Evolutionary conservation across 1,140 invertebrate species (phyloP).

Genomic region (Thaumetopoea pityocampa): DNA sequence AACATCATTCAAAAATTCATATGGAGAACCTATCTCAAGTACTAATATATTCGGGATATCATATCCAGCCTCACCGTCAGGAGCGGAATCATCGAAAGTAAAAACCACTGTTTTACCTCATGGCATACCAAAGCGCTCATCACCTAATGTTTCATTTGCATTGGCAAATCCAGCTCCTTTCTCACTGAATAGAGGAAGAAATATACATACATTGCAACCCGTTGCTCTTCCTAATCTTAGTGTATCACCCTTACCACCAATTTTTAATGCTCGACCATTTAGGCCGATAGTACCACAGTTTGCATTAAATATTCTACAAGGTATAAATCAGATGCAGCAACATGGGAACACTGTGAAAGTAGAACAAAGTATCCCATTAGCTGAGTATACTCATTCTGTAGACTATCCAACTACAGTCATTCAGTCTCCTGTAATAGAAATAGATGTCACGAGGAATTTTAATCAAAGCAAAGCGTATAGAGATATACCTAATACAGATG

Average conservation of each 20-base stretch:
- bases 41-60: constrained; percentile 45
- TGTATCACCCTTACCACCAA: constrained; percentile 74
- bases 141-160: constrained; percentile 42
- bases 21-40: constrained; percentile 57
- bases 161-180: constrained; percentile 63
- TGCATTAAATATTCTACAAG: constrained; percentile 28
- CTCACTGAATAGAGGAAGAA: constrained; percentile 55
- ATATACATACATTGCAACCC: constrained; percentile 69
- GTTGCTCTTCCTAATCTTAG: constrained; percentile 76
- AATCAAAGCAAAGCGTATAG: constrained; percentile 54
- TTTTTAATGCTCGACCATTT: constrained; percentile 77
- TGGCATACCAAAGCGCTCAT: constrained; percentile 19
- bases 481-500: constrained; percentile 51
- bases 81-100: constrained; percentile 57
- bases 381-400: constrained; percentile 79
- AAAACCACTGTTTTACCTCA: constrained; percentile 51
- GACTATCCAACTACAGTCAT: constrained; percentile 80
- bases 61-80: constrained; percentile 49
- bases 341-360: constrained; percentile 68
- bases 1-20: constrained; percentile 59
- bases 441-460: constrained; percentile 51
- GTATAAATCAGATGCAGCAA: constrained; percentile 37
- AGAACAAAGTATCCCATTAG: constrained; percentile 77
- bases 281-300: constrained; percentile 33
- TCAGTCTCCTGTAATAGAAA: constrained; percentile 79